A percentile compares a stretch with the other conserved stretches of the same genome.
Conservation (phyloP, 2,888 invertebrate species). For the Dorcus hopei region DNA sequence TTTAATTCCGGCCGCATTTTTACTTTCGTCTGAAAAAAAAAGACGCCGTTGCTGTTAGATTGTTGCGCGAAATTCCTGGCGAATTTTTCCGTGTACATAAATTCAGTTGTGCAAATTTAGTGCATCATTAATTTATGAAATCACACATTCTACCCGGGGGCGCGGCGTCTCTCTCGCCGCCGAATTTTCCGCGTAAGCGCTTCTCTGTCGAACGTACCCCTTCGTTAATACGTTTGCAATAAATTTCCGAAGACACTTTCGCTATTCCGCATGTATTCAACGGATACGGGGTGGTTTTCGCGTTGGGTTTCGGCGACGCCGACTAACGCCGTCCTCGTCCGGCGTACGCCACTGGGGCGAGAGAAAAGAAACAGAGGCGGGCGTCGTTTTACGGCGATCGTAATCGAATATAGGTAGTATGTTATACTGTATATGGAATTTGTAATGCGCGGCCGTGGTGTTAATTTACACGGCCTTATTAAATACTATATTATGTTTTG, state of each 20-base stretch:
- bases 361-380: slow-evolving; percentile 15
- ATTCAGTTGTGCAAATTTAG: slow-evolving; percentile 22
- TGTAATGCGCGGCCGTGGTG: slow-evolving; percentile 44
- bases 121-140: slow-evolving; percentile 24
- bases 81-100: slow-evolving; percentile 19
- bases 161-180: slow-evolving; percentile 6
- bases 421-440: slow-evolving; percentile 48
- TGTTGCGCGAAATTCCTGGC: not conserved
- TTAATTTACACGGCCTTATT: slow-evolving; percentile 50
- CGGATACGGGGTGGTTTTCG: slow-evolving; percentile 24
- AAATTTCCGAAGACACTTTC: slow-evolving; percentile 43
- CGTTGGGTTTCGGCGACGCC: slow-evolving; percentile 6
- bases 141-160: slow-evolving; percentile 15
- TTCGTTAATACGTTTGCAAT: slow-evolving; percentile 42
- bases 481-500: slow-evolving; percentile 52
- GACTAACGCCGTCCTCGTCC: not conserved
- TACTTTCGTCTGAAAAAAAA: too few species aligned
- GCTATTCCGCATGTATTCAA: slow-evolving; percentile 32
- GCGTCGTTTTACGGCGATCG: slow-evolving; percentile 16
- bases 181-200: not conserved
- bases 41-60: not conserved
- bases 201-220: slow-evolving; percentile 35
- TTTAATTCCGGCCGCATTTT: too few species aligned
- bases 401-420: slow-evolving; percentile 43
- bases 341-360: slow-evolving; percentile 6